Evolutionary conservation across 2,113 vertebrate species (phyloP).

Genomic region (Engraulis encrasicolus): DNA sequence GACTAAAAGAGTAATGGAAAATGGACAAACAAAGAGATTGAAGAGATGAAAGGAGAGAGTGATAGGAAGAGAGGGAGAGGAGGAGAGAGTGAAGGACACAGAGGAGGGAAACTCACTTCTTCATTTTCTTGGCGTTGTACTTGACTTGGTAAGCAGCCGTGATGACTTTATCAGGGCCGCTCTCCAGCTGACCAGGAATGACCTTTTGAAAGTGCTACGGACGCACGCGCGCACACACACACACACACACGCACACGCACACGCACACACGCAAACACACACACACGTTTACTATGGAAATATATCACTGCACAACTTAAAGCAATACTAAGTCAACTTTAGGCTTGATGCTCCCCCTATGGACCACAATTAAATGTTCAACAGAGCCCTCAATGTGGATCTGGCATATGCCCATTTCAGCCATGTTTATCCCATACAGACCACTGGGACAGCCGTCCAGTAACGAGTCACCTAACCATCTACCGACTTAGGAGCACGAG

Average conservation of each 20-base stretch:
- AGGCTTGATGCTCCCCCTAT: no score
- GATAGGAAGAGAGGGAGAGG: neutral
- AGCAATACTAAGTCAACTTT: no score
- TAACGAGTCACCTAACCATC: no score
- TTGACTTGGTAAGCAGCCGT: constrained; percentile 96
- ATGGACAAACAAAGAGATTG: no score
- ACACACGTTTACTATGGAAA: neutral
- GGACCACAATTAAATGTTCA: no score
- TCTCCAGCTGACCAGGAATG: constrained; percentile 94
- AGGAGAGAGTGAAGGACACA: neutral
- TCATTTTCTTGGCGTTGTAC: constrained; percentile 99
- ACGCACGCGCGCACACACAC: neutral
- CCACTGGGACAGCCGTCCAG: no score
- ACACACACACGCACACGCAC: neutral
- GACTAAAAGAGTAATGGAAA: no score
- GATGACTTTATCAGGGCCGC: constrained; percentile 94
- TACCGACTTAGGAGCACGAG: no score
- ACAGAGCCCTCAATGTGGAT: no score
- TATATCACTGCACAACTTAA: neutral
- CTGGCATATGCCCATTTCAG: no score
- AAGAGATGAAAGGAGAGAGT: no score
- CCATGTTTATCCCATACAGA: no score
- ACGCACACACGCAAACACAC: neutral
- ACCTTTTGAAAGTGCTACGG: constrained; percentile 95
- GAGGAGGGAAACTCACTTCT: constrained; percentile 85